Percentiles rank a stretch among this genome's conserved stretches.
These are phyloP conservation scores for Limosa lapponica DNA, from an alignment of 2,797 vertebrate genomes.

Conservation along the genomic window DNA sequence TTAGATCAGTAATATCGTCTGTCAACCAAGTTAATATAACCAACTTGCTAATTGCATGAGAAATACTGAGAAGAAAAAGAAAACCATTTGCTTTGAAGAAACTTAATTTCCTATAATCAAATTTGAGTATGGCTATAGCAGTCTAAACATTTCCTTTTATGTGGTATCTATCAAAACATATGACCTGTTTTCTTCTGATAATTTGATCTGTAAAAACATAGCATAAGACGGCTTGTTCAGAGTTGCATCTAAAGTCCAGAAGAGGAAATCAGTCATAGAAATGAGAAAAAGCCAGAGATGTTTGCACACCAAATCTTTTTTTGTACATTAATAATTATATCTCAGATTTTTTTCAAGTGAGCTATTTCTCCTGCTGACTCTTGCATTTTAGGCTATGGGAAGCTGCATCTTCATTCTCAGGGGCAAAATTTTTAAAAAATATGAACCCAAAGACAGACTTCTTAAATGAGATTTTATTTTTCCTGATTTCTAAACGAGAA, in stretches of 20 bases:
- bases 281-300: neutral
- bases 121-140: neutral
- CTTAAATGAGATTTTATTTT: neutral
- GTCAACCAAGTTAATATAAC: constrained; percentile 48
- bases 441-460: neutral
- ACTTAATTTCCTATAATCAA: constrained; percentile 29
- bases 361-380: constrained; percentile 45
- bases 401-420: constrained; percentile 24
- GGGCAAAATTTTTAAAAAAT: neutral
- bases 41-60: constrained; percentile 38
- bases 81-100: constrained; percentile 56
- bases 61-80: constrained; percentile 27
- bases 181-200: constrained; percentile 7
- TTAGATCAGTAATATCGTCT: constrained; percentile 51
- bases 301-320: neutral
- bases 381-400: neutral
- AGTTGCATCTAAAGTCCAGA: neutral
- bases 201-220: neutral
- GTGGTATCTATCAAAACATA: neutral
- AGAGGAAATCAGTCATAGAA: neutral
- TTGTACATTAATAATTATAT: constrained; percentile 31
- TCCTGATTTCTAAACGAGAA: neutral
- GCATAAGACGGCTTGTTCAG: neutral
- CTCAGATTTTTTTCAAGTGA: neutral
- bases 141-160: neutral